Percentiles rank a stretch among this genome's conserved stretches.
Conservation (phyloP, 2,888 invertebrate species). For the Macaria notata region DNA sequence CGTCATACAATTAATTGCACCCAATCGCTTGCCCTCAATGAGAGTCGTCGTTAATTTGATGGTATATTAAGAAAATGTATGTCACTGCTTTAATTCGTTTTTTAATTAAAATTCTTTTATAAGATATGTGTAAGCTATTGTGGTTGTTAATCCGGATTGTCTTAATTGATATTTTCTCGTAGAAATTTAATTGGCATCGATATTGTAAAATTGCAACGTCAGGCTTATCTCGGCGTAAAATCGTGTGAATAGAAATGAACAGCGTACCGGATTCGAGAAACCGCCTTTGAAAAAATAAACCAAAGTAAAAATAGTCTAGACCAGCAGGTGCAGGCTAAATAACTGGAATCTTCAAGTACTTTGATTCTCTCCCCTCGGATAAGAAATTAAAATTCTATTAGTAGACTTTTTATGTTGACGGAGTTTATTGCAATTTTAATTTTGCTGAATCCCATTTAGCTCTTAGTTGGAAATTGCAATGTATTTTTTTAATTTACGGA, state of each 20-base stretch:
- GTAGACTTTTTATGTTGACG: too few relatives aligned
- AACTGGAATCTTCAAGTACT: slow-evolving; percentile 22
- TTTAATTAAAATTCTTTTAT: too few relatives aligned
- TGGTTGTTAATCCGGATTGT: too few relatives aligned
- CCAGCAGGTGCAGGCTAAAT: slow-evolving; percentile 28
- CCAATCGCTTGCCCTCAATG: slow-evolving; percentile 37
- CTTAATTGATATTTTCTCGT: too few relatives aligned
- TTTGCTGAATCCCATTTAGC: too few relatives aligned
- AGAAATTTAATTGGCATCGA: too few relatives aligned
- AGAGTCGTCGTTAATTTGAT: slow-evolving; percentile 31
- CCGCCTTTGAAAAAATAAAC: slow-evolving; percentile 26
- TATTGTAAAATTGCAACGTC: too few relatives aligned
- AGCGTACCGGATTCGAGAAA: slow-evolving; percentile 18
- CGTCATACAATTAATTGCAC: slow-evolving; percentile 35
- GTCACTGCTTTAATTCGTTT: neutral
- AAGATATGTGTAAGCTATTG: too few relatives aligned
- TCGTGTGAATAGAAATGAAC: slow-evolving; percentile 9
- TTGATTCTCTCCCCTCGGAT: slow-evolving; percentile 1
- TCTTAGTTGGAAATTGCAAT: too few relatives aligned
- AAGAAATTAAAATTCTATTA: too few relatives aligned
- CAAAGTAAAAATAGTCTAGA: slow-evolving; percentile 15
- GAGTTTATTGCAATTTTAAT: too few relatives aligned
- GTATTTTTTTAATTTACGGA: too few relatives aligned
- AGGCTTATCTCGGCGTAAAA: neutral
- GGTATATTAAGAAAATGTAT: slow-evolving; percentile 13